Base-by-base conservation (phyloP, 2,113 vertebrate genomes). In the Monopterus albus region DNA sequence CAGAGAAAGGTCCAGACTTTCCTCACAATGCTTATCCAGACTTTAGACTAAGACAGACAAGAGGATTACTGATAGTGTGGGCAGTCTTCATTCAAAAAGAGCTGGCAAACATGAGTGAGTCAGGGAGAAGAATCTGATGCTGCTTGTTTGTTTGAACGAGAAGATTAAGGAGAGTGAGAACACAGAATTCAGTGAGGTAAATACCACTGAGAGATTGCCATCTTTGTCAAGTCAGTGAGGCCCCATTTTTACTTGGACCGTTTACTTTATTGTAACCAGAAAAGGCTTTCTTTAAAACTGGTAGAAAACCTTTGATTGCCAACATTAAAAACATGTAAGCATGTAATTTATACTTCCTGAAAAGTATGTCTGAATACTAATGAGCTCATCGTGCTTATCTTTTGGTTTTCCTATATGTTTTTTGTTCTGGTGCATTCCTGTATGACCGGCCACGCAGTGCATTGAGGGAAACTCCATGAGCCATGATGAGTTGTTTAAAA, bases 61-160 rank as follows among this genome's bases (percentile, higher is more conserved):
- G 92, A 93, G 95, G 95, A 96, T 96, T 96, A 95, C 88, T 89
- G 94, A 91, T 92, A 92, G 89, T 93, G 93, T 95, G 94, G 93
- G 94, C 94, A 93, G 95, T 93, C 92, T 93, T 92, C 88, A 92
- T 92, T 94, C 91, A 94, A 94, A 93, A 95, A 91, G 91, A 92
- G 94, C 95, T 90, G 89, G 95, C 95, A 95, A 95, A 97, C 95
- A 95, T 85, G 91, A 91, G 92, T 91, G 93, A 88, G 88, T 88
- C 82, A 88, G 89, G 78, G 92, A 91, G 92, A 94, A 93, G 94
- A 95, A 94, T 94, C 91, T 92, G 88, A 93, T 91, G 93, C 92
- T 93, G 95, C 95, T 93, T 95, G 94, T 96, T 96, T 96, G 96
- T 96, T 96, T 95, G 94, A 95, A 95, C 93, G 93, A 90, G 91